Evolutionary conservation across 1,140 invertebrate genomes (phyloP).

Genomic region (Bombus confusus): DNA sequence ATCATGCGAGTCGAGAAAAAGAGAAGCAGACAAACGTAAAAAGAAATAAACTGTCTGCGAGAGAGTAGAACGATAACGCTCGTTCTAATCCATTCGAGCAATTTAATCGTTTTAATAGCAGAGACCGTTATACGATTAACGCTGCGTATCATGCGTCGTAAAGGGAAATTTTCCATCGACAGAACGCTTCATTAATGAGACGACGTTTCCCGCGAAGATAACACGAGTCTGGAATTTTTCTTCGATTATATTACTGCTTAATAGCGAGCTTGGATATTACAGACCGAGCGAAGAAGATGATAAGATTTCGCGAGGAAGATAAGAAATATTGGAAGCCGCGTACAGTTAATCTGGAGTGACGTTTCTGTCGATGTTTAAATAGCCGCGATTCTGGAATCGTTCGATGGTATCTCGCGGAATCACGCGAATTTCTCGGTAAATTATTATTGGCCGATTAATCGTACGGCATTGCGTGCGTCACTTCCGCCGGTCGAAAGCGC

Average conservation of each 20-base stretch:
- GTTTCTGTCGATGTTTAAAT: neutral
- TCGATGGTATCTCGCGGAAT: neutral
- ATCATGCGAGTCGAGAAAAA: neutral
- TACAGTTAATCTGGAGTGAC: neutral
- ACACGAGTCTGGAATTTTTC: neutral
- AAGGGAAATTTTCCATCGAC: conserved; percentile 12
- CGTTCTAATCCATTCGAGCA: conserved; percentile 10
- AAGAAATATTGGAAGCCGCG: neutral
- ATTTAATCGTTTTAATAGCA: conserved; percentile 24
- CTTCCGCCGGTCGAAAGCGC: conserved; percentile 10
- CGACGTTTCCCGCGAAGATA: neutral
- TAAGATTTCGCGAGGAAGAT: neutral
- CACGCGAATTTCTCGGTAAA: neutral
- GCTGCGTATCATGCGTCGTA: neutral
- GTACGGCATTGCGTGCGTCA: neutral
- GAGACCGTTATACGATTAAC: conserved; percentile 24
- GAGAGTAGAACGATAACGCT: neutral
- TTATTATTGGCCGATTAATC: neutral
- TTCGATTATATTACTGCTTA: neutral
- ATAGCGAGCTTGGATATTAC: neutral
- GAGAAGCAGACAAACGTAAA: no score
- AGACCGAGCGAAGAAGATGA: neutral
- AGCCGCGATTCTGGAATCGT: neutral
- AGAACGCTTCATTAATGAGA: conserved; percentile 13
- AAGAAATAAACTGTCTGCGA: neutral